phyloP scores from a whole-genome alignment of 2,113 vertebrate species.

The Periophthalmodon schlosseri region DNA sequence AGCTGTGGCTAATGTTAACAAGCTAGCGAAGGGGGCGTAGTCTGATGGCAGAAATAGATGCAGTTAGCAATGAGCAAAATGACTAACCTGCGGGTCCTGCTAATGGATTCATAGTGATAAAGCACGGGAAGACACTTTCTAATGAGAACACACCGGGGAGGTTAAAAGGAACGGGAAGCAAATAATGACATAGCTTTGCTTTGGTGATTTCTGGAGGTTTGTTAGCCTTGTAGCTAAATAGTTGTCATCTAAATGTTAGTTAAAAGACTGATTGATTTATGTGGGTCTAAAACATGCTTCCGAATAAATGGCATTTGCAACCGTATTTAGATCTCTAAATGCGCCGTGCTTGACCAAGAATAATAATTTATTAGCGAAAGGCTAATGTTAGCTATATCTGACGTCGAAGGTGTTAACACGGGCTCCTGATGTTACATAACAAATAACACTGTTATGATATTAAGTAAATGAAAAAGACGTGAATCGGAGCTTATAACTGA shows the following conservation, averaged over 20 bases:
- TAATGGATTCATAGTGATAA: neutral
- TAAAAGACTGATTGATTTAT: constrained; percentile 1
- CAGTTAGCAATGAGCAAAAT: constrained; percentile 43
- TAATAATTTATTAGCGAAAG: constrained; percentile 7
- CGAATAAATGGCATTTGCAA: neutral
- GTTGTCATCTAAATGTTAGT: constrained; percentile 37
- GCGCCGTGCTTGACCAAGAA: neutral
- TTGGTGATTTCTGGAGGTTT: constrained; percentile 26
- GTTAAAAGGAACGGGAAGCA: neutral
- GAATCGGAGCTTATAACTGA: neutral
- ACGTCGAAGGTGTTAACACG: constrained; percentile 28
- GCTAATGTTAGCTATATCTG: constrained; percentile 37
- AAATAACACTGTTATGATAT: constrained; percentile 4
- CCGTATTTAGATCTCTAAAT: neutral
- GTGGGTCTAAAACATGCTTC: neutral
- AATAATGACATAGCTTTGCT: constrained; percentile 28
- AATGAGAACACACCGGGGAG: neutral
- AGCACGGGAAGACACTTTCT: neutral
- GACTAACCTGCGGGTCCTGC: constrained; percentile 5
- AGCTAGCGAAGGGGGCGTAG: constrained; percentile 70
- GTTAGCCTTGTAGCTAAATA: constrained; percentile 54
- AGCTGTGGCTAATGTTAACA: constrained; percentile 51
- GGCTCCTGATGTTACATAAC: constrained; percentile 56
- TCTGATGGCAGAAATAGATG: constrained; percentile 61
- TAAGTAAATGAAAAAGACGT: neutral